phyloP scores from a whole-genome alignment of 2,113 vertebrate species.

The Mesembrinibis cayennensis region DNA sequence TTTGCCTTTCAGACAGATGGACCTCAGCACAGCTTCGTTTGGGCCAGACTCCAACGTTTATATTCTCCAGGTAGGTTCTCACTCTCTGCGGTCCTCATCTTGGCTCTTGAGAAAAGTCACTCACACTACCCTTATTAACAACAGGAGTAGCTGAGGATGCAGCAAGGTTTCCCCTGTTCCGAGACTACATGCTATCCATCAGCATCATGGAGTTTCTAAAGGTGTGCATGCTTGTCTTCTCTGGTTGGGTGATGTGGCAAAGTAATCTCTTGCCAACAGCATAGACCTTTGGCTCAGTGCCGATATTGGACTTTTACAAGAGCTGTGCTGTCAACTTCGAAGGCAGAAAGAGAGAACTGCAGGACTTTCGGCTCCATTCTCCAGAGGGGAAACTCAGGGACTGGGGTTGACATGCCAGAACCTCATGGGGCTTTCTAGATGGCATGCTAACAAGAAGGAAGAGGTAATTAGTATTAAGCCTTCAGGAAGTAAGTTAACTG shows the following conservation, averaged over 20 bases:
- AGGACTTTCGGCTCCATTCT: background rate
- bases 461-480: background rate
- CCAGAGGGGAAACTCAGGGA: background rate
- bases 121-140: background rate
- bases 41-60: background rate
- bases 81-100: background rate
- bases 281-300: background rate
- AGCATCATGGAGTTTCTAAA: background rate
- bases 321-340: background rate
- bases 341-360: background rate
- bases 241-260: background rate
- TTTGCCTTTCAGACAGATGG: constrained; percentile 65
- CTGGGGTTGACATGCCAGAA: background rate
- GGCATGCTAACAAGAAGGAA: fast-evolving
- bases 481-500: background rate
- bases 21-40: constrained; percentile 6
- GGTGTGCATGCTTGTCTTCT: background rate
- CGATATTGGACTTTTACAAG: background rate
- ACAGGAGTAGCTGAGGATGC: background rate
- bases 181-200: background rate
- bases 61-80: background rate
- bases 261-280: background rate
- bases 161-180: background rate
- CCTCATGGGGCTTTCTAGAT: background rate
- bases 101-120: background rate